Evolutionary conservation across 2,113 vertebrate species (phyloP).

Genomic region (Tupaia tana): DNA sequence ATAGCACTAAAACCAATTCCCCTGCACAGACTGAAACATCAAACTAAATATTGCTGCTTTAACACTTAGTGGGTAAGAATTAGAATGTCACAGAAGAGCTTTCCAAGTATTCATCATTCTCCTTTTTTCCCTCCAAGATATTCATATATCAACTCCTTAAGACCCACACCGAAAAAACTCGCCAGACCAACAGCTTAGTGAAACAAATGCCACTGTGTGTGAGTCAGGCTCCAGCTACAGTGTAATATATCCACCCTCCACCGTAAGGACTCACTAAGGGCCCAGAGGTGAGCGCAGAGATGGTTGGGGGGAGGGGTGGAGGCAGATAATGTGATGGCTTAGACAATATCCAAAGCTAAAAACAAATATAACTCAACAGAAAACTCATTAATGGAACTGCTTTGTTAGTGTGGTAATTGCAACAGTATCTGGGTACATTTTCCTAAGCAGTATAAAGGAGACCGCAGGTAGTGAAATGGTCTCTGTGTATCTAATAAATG

Average conservation of each 20-base stretch:
- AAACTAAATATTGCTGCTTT: conserved; percentile 58
- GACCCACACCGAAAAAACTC: conserved; percentile 35
- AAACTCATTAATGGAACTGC: background rate
- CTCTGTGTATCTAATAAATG: background rate
- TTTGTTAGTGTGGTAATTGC: background rate
- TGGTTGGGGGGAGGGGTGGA: accelerated
- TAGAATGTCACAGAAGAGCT: conserved; percentile 55
- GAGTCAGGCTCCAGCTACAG: background rate
- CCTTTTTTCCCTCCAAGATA: conserved; percentile 45
- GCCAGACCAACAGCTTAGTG: background rate
- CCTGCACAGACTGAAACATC: conserved; percentile 52
- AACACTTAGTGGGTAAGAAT: conserved; percentile 65
- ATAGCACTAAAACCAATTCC: conserved; percentile 46
- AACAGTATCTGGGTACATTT: background rate
- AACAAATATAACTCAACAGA: background rate
- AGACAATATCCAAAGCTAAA: background rate
- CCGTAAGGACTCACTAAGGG: background rate
- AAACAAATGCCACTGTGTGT: background rate
- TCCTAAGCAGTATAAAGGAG: background rate
- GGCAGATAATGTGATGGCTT: background rate
- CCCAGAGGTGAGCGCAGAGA: background rate
- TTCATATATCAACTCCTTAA: conserved; percentile 16
- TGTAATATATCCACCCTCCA: too few relatives aligned
- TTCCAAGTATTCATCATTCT: conserved; percentile 55
- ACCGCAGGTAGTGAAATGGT: background rate